These are phyloP conservation scores for Orchesella flavescens DNA, from an alignment of 2,888 invertebrate genomes.

Conservation along the genomic window DNA sequence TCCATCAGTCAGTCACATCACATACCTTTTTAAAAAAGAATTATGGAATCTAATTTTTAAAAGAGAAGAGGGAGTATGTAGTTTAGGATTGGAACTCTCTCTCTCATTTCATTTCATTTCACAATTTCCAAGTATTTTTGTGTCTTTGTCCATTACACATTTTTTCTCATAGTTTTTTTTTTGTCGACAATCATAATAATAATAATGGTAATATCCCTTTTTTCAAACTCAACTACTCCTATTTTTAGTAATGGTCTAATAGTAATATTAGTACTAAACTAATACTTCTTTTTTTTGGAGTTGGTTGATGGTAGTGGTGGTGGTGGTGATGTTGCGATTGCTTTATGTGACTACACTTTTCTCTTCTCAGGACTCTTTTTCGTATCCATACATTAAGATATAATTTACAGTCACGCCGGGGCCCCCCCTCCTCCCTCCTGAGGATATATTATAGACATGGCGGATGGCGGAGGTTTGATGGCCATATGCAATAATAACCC, in stretches of 20 bases:
- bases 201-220: constrained; percentile 60
- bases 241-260: constrained; percentile 8
- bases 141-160: constrained; percentile 2
- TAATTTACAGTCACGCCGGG: constrained; percentile 67
- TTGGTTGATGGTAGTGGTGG: constrained; percentile 16
- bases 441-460: constrained; percentile 65
- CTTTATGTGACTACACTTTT: constrained; percentile 48
- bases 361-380: constrained; percentile 56
- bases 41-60: not conserved
- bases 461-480: constrained; percentile 66
- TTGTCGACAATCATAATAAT: constrained; percentile 36
- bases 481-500: constrained; percentile 67
- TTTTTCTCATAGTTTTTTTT: not conserved
- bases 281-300: constrained; percentile 21
- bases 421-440: constrained; percentile 64
- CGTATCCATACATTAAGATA: constrained; percentile 64
- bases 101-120: not conserved
- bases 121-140: constrained; percentile 45
- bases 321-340: constrained; percentile 45
- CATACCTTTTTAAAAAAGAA: constrained; percentile 1
- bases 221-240: not conserved
- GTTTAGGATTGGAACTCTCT: constrained; percentile 25
- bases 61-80: constrained; percentile 12
- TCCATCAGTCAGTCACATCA: constrained; percentile 59
- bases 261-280: constrained; percentile 53